These are phyloP conservation scores for Acestrorhynchus altus DNA, from an alignment of 2,797 vertebrate species.

Conservation along the genomic window DNA sequence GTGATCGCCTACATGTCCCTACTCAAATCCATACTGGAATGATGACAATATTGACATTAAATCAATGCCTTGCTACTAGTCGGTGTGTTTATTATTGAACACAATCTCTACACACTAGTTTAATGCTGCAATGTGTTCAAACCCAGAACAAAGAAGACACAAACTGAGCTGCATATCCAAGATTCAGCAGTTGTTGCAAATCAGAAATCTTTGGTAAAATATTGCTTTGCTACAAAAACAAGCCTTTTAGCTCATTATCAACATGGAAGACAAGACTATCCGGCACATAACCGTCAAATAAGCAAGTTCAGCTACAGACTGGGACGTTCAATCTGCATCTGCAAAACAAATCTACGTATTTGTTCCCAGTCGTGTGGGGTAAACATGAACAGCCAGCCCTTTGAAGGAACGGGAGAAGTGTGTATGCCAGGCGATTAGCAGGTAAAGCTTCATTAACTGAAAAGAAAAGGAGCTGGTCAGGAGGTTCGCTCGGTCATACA, in stretches of 20 bases:
- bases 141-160: slow-evolving; percentile 21
- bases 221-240: slow-evolving; percentile 46
- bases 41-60: slow-evolving; percentile 15
- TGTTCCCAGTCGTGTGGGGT: slow-evolving; percentile 27
- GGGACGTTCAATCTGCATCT: slow-evolving; percentile 21
- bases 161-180: slow-evolving; percentile 34
- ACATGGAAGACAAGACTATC: slow-evolving; percentile 54
- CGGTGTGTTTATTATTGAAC: not conserved
- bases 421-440: not conserved
- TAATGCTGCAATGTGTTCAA: slow-evolving; percentile 31
- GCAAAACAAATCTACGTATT: slow-evolving; percentile 29
- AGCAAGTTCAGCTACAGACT: slow-evolving; percentile 30
- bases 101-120: not conserved
- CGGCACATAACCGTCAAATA: slow-evolving; percentile 3
- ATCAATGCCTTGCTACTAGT: slow-evolving; percentile 3
- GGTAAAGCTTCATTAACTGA: not conserved
- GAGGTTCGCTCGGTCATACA: slow-evolving; percentile 44
- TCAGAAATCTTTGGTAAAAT: slow-evolving; percentile 56
- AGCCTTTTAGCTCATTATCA: slow-evolving; percentile 39
- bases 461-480: slow-evolving; percentile 30
- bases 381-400: slow-evolving; percentile 26
- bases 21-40: slow-evolving; percentile 31
- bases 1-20: not conserved
- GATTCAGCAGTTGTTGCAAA: slow-evolving; percentile 29
- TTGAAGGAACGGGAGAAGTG: slow-evolving; percentile 10